These are phyloP conservation scores for Brachyistius frenatus DNA, from an alignment of 2,113 vertebrate genomes.

Conservation along the genomic window DNA sequence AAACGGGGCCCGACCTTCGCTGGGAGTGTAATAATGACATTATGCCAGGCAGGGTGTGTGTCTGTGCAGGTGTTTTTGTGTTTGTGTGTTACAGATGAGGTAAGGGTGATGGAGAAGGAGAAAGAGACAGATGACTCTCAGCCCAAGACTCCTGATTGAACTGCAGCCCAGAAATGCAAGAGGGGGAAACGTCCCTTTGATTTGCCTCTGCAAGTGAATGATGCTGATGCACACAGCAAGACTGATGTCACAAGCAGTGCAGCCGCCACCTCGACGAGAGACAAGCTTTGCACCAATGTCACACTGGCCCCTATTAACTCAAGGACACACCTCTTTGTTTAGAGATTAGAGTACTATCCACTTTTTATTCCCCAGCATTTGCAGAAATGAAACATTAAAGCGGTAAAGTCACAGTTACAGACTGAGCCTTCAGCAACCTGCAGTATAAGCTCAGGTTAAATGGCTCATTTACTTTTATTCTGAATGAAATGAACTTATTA, in stretches of 20 bases:
- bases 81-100: constrained; percentile 7
- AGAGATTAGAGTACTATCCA: not conserved
- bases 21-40: constrained; percentile 53
- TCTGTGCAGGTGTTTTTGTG: not conserved
- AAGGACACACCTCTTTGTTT: constrained; percentile 2
- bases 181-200: constrained; percentile 34
- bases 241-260: constrained; percentile 43
- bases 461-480: constrained; percentile 36
- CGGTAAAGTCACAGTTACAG: not conserved
- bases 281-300: constrained; percentile 4
- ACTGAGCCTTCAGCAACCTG: not conserved
- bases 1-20: constrained; percentile 42
- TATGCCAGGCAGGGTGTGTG: constrained; percentile 11
- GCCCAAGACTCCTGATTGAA: constrained; percentile 55
- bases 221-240: constrained; percentile 43
- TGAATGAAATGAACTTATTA: constrained; percentile 38
- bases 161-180: constrained; percentile 63
- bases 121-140: constrained; percentile 54
- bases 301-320: not conserved
- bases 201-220: constrained; percentile 41
- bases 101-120: constrained; percentile 15
- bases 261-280: constrained; percentile 24
- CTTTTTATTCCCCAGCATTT: not conserved
- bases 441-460: constrained; percentile 1
- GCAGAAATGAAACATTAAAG: not conserved